Evolutionary conservation across 2,797 vertebrate species (phyloP), one percentile per base, ranked within the genome.

Genomic region (Takifugu rubripes): DNA sequence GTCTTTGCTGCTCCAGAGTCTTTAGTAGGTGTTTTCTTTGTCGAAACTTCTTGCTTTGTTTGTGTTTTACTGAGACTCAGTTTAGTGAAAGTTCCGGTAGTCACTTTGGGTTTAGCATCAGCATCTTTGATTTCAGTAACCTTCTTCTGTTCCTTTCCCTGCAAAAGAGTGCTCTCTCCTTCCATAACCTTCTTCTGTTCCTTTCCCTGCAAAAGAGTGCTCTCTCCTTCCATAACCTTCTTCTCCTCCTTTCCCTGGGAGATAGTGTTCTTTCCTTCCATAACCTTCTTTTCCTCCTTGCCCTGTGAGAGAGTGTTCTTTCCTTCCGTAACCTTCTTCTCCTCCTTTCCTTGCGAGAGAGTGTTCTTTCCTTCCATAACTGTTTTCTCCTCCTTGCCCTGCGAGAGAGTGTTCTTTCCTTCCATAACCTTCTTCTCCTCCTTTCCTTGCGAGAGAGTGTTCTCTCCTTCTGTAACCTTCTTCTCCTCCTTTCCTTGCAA

Each of bases 101-200:
- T 45, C 36, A 64, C 70, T 61, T 78, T 84, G 17, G 61, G 15
- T 76, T 79, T 88, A 21, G 29, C 31, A 46, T 72, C 78, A 16
- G 29, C 51, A 49, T 83, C 77, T 55, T 81, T 87, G 40, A 17
- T 17, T 44, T 74, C 75, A 44, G 59, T 21, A 6, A 49, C 70
- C 47, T 74, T 84, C 47, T 74, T 83, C 42, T 73, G 66, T 7
- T 77, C 79, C 44, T 54, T 87, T 56, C 80, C 88, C 27, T 82
- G 60, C 42, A 82, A 51, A 46, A 84, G 47, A 12, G 75, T 71
- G 8, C 74, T 75, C 31, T 80, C 85, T 33, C 24, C 24, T 43
- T 74, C 75, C 43, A 59, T 21, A 6, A 50, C 70, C 47, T 74
- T 84, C 47, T 74, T 83, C 42, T 73, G 64, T 9, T 77, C 79